Percentiles rank a stretch among this genome's conserved stretches.
These are phyloP conservation scores for Brenthis daphne DNA, from an alignment of 2,888 invertebrate genomes.

Conservation along the genomic window DNA sequence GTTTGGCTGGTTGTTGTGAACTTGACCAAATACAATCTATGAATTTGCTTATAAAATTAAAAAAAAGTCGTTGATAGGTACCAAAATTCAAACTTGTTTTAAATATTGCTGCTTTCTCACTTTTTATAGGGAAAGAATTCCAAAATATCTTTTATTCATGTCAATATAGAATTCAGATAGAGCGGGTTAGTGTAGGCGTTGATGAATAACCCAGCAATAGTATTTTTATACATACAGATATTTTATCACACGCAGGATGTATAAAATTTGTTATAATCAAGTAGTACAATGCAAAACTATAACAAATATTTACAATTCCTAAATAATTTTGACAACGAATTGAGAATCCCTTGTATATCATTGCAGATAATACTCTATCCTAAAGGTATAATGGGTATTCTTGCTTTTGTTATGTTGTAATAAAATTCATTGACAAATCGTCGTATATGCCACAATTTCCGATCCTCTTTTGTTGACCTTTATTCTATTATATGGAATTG, in stretches of 20 bases:
- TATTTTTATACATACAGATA: background rate
- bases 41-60: too few species aligned
- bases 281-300: constrained; percentile 9
- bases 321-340: constrained; percentile 24
- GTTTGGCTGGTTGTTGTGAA: too few species aligned
- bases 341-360: constrained; percentile 17
- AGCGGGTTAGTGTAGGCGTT: too few species aligned
- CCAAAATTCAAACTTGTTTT: too few species aligned
- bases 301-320: constrained; percentile 24
- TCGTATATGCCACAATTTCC: constrained; percentile 35
- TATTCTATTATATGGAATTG: constrained; percentile 10
- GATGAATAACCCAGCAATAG: background rate
- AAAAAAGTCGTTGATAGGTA: too few species aligned
- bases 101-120: too few species aligned
- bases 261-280: background rate
- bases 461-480: constrained; percentile 29
- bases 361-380: constrained; percentile 22
- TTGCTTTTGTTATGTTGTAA: constrained; percentile 27
- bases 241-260: background rate
- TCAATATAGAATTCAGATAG: too few species aligned
- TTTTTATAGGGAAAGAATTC: too few species aligned
- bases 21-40: too few species aligned
- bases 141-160: too few species aligned
- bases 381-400: constrained; percentile 28
- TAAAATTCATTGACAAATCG: constrained; percentile 30